phyloP scores from a whole-genome alignment of 2,113 vertebrate species.

The Motacilla alba region DNA sequence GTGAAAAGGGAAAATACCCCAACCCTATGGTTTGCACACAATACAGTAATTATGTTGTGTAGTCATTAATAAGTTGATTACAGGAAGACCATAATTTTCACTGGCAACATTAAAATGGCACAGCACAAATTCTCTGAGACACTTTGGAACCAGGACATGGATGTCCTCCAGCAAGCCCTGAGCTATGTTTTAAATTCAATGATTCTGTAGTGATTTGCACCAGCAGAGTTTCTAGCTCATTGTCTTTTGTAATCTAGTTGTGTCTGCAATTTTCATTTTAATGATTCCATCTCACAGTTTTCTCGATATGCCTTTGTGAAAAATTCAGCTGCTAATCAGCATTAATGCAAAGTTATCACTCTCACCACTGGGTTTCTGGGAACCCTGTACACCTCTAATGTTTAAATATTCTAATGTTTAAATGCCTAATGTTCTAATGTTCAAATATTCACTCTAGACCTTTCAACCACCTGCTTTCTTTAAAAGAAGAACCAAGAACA shows the following conservation, averaged over 20 bases:
- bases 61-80: constrained; percentile 10
- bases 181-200: not conserved
- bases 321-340: not conserved
- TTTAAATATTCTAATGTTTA: not conserved
- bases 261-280: constrained; percentile 13
- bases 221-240: constrained; percentile 1
- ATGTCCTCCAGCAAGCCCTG: not conserved
- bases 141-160: not conserved
- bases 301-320: not conserved
- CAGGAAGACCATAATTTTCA: not conserved
- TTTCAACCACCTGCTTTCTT: not conserved
- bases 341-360: not conserved
- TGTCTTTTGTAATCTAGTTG: not conserved
- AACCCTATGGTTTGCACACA: not conserved
- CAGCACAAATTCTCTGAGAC: not conserved
- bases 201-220: not conserved
- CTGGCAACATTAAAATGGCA: not conserved
- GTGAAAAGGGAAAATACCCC: not conserved
- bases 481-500: not conserved
- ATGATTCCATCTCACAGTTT: not conserved
- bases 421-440: not conserved
- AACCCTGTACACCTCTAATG: not conserved
- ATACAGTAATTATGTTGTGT: not conserved
- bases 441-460: not conserved
- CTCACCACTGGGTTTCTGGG: not conserved